Percentiles rank a stretch among this genome's conserved stretches.
phyloP scores from a whole-genome alignment of 2,113 vertebrate genomes.

The Pelusios castaneus region DNA sequence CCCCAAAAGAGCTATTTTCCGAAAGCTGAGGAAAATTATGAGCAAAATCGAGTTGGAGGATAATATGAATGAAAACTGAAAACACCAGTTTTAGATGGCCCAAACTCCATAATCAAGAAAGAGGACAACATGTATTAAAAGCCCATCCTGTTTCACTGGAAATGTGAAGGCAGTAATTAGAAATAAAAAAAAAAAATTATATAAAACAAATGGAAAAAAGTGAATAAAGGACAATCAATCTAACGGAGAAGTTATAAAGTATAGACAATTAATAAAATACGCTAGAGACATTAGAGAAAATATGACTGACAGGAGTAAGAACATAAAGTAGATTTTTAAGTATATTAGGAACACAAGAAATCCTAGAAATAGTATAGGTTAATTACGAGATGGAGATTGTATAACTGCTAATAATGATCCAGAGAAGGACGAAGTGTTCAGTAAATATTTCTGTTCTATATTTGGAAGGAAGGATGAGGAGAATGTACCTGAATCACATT shows the following conservation, averaged over 20 bases:
- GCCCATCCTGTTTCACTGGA: background rate
- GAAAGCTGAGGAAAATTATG: too few relatives aligned
- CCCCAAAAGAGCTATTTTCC: too few relatives aligned
- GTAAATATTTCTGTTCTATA: background rate
- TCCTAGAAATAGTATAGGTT: background rate
- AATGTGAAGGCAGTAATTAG: background rate
- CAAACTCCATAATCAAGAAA: background rate
- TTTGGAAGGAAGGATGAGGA: background rate
- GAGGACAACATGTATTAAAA: background rate
- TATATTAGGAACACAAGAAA: background rate
- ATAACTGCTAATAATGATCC: background rate
- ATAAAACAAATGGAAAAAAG: background rate
- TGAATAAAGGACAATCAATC: background rate
- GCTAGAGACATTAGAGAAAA: background rate
- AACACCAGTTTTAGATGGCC: background rate
- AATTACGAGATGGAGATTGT: background rate
- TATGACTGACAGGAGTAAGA: background rate
- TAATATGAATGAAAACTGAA: background rate
- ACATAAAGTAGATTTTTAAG: background rate
- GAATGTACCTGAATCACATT: background rate
- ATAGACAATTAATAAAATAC: background rate
- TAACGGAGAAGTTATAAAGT: background rate
- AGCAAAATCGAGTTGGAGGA: background rate
- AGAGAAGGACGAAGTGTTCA: background rate
- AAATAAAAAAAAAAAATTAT: background rate